phyloP scores from a whole-genome alignment of 2,113 vertebrate genomes.

The Macquaria australasica region DNA sequence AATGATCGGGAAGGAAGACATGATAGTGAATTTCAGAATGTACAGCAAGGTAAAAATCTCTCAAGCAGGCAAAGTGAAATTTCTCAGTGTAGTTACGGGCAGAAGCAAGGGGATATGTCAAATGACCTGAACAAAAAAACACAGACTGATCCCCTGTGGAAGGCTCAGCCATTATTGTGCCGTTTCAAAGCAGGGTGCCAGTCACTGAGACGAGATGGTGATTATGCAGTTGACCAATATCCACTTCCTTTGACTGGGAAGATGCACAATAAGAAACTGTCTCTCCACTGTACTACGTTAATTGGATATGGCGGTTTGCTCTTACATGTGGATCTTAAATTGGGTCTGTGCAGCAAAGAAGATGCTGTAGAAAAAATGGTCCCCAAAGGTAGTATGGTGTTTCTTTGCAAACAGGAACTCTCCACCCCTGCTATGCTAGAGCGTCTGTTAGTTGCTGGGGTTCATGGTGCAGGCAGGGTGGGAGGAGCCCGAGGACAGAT shows the following conservation, averaged over 20 bases:
- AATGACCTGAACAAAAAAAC: slow-evolving; percentile 17
- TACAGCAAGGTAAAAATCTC: slow-evolving; percentile 5
- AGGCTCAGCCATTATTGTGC: slow-evolving; percentile 71
- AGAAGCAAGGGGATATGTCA: not conserved
- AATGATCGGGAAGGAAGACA: slow-evolving; percentile 9
- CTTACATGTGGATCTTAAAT: slow-evolving; percentile 79
- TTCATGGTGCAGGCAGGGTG: slow-evolving; percentile 83
- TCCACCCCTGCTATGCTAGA: slow-evolving; percentile 85
- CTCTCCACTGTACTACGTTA: slow-evolving; percentile 78
- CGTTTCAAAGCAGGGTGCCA: slow-evolving; percentile 78
- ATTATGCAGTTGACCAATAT: slow-evolving; percentile 82
- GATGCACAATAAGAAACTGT: slow-evolving; percentile 48
- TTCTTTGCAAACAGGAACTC: slow-evolving; percentile 85
- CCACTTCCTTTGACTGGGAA: slow-evolving; percentile 72
- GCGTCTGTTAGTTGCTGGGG: slow-evolving; percentile 79
- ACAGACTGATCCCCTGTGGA: slow-evolving; percentile 80
- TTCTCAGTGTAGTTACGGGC: not conserved
- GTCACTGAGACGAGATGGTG: slow-evolving; percentile 65
- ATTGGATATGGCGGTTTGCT: slow-evolving; percentile 79
- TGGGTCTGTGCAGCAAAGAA: slow-evolving; percentile 77
- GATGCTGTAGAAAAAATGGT: slow-evolving; percentile 80
- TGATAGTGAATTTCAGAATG: slow-evolving; percentile 1
- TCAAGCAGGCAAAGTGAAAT: not conserved
- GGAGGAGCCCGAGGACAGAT: slow-evolving; percentile 82
- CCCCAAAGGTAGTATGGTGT: slow-evolving; percentile 78